Base-by-base conservation (phyloP, 1,140 invertebrate species). In the Idris sp. region DNA sequence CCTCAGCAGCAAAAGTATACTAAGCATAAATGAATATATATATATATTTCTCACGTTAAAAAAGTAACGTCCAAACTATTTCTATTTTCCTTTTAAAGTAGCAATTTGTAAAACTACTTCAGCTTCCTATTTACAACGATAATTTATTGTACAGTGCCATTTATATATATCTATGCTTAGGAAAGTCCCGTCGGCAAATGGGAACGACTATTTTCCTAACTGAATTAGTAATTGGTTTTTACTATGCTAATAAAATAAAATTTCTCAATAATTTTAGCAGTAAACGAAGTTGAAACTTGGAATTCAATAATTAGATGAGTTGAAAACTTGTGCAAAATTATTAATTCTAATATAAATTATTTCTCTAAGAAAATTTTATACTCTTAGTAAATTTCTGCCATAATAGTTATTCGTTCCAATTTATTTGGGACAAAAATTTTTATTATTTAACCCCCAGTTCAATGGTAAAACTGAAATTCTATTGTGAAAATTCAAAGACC, bases 21-120 rank as follows among this genome's bases (percentile, higher is more conserved):
- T n/a, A n/a, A n/a, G n/a, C n/a, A n/a, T n/a, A n/a, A 7, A 0
- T 2, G 2, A 2, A 30, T 9, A 30, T 9, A 15, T 31, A 54
- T 10, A 58, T 44, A 44, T n/a, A 25, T 33, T 58, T 44, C 28
- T 5, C 40, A 13, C 19, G 26, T 43, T 41, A n/a, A 43, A 43
- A 56, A 43, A 41, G 4, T 16, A 30, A 7, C 6, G 9, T 31
- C 15, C 14, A 41, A 43, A 36, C 19, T 35, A 36, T 46, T 58
- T 35, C 41, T 30, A 58, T 58, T 46, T 46, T 58, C 51, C 51
- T 41, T 58, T 58, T 44, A 58, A 58, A 58, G 54, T 58, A 58
- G 54, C 40, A 58, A 58, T 58, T 58, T 46, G 54, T 58, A 58
- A 44, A 35, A 58, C 40, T 36, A 28, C 54, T 36, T 13, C 43